phyloP scores from a whole-genome alignment of 2,888 invertebrate genomes.

The Ormyrus nitidulus region DNA sequence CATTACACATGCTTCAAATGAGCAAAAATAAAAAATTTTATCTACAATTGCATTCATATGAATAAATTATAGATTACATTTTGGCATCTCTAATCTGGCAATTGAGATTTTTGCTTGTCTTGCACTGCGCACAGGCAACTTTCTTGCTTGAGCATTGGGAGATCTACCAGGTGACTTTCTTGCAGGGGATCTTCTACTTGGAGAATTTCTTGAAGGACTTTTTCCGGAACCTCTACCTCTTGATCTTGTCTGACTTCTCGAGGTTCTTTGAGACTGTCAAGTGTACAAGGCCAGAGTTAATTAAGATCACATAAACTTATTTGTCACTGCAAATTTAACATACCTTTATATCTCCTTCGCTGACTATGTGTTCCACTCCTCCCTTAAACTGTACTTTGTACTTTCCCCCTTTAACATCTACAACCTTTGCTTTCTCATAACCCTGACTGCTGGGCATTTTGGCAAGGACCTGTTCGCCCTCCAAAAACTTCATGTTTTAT shows the following conservation, averaged over 20 bases:
- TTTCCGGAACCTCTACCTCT: slow-evolving; percentile 61
- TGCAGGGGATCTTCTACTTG: slow-evolving; percentile 62
- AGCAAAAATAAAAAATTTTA: not conserved
- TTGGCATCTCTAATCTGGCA: slow-evolving; percentile 63
- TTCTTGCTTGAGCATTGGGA: slow-evolving; percentile 57
- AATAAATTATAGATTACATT: slow-evolving; percentile 54
- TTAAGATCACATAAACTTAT: not conserved
- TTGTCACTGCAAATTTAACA: not conserved
- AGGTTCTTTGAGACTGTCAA: slow-evolving; percentile 63
- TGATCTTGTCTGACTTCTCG: slow-evolving; percentile 64
- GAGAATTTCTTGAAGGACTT: slow-evolving; percentile 60
- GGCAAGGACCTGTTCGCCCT: slow-evolving; percentile 70
- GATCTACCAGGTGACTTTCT: slow-evolving; percentile 63
- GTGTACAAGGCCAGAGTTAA: slow-evolving; percentile 44
- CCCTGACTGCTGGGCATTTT: slow-evolving; percentile 64
- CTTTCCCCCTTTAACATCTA: slow-evolving; percentile 62
- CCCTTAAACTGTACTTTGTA: slow-evolving; percentile 67
- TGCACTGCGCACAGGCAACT: slow-evolving; percentile 60
- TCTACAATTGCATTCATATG: not conserved
- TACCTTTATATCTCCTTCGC: slow-evolving; percentile 66
- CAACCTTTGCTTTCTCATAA: slow-evolving; percentile 64
- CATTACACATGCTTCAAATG: too few relatives aligned
- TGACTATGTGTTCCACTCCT: slow-evolving; percentile 65
- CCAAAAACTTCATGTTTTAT: slow-evolving; percentile 63
- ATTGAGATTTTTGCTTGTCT: slow-evolving; percentile 65